Percentiles rank a stretch among this genome's conserved stretches.
Evolutionary conservation across 2,888 invertebrate species (phyloP).

Genomic region (Agriopis aurantiaria): DNA sequence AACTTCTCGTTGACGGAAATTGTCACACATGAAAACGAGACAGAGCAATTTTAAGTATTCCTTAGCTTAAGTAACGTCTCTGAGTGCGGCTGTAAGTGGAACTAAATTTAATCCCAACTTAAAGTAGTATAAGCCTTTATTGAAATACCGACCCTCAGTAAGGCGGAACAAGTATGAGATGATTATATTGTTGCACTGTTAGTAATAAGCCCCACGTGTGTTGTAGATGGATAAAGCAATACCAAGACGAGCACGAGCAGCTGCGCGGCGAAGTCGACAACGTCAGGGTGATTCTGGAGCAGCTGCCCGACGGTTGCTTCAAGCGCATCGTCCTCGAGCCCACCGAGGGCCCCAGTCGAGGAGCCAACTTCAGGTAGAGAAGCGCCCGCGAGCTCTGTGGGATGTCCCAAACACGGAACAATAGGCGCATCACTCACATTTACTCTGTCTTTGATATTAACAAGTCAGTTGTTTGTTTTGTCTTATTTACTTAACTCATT

Average conservation of each 20-base stretch:
- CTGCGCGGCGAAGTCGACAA: constrained; percentile 93
- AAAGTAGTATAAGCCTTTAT: too few relatives aligned
- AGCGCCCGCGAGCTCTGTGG: not conserved
- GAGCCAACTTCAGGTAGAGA: constrained; percentile 63
- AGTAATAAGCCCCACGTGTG: not conserved
- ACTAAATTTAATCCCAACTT: too few relatives aligned
- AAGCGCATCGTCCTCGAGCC: constrained; percentile 92
- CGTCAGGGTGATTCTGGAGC: constrained; percentile 92
- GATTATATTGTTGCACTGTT: not conserved
- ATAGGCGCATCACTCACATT: not conserved
- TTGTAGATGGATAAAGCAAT: constrained; percentile 91
- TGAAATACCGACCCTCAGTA: too few relatives aligned
- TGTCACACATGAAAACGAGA: too few relatives aligned
- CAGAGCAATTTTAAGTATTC: too few relatives aligned
- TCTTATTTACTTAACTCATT: not conserved
- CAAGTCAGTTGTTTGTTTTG: not conserved
- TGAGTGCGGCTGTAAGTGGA: too few relatives aligned
- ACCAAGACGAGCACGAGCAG: constrained; percentile 91
- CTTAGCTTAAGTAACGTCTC: too few relatives aligned
- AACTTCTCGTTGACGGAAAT: too few relatives aligned
- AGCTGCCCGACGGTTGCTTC: constrained; percentile 93
- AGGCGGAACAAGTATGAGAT: too few relatives aligned
- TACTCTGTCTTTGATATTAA: not conserved
- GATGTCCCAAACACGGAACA: not conserved
- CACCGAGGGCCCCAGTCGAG: constrained; percentile 72